phyloP scores from a whole-genome alignment of 2,888 invertebrate species.

The Agrochola lota region DNA sequence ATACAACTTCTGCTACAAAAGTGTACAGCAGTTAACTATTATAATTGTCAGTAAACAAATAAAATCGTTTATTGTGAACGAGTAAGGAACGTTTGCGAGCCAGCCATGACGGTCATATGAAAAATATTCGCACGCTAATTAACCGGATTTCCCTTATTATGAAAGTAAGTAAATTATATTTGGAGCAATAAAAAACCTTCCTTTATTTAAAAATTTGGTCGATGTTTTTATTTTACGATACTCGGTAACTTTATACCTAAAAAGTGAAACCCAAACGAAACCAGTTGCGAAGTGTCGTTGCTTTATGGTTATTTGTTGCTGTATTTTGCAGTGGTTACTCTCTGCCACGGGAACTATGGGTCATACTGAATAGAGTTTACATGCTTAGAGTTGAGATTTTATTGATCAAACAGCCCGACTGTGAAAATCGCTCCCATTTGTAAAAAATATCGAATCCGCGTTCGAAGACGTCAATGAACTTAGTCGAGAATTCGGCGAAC shows the following conservation, averaged over 20 bases:
- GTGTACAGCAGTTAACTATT: conserved; percentile 67
- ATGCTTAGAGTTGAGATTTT: conserved; percentile 45
- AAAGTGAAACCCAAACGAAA: conserved; percentile 51
- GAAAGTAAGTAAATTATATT: conserved; percentile 74
- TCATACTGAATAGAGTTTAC: conserved; percentile 18
- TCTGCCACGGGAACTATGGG: conserved; percentile 10
- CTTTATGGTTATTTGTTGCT: conserved; percentile 45
- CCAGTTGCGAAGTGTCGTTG: conserved; percentile 40
- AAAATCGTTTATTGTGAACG: conserved; percentile 64
- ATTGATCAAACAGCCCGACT: conserved; percentile 68
- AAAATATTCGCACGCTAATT: conserved; percentile 76
- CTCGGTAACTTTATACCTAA: conserved; percentile 56
- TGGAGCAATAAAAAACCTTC: conserved; percentile 63
- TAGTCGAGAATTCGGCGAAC: conserved; percentile 67
- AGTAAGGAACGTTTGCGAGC: conserved; percentile 53
- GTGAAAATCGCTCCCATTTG: conserved; percentile 50
- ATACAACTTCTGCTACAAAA: conserved; percentile 66
- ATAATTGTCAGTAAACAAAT: conserved; percentile 71
- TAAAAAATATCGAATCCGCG: conserved; percentile 64
- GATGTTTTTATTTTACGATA: conserved; percentile 51
- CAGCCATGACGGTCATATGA: conserved; percentile 71
- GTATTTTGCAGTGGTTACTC: conserved; percentile 26
- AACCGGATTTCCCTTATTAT: conserved; percentile 78
- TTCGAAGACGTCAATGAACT: conserved; percentile 71
- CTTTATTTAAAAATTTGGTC: conserved; percentile 39